Conservation (phyloP, 2,113 vertebrate genomes). For the Chelonoidis abingdonii region DNA sequence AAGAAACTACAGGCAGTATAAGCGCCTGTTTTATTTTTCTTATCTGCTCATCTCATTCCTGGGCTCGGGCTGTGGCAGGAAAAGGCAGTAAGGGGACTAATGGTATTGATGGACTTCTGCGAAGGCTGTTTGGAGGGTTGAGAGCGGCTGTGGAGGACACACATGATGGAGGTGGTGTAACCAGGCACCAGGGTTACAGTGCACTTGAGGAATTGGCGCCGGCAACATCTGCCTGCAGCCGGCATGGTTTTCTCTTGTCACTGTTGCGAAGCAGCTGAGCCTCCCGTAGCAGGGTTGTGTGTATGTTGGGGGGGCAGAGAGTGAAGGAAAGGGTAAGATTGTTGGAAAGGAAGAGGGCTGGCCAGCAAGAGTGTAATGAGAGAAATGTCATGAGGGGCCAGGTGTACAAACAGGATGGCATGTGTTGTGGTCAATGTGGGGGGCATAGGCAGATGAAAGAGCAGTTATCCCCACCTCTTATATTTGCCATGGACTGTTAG, state of each 20-base stretch:
- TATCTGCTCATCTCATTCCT: not conserved
- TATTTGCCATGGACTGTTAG: not conserved
- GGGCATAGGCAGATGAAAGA: not conserved
- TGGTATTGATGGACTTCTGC: constrained; percentile 33
- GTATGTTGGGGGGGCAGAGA: not conserved
- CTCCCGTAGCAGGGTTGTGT: not conserved
- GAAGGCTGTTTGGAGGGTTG: constrained; percentile 55
- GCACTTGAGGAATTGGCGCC: not conserved
- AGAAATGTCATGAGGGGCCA: not conserved
- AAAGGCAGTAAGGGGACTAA: not conserved
- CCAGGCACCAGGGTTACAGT: constrained; percentile 49
- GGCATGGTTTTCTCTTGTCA: not conserved
- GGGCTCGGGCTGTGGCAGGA: not conserved
- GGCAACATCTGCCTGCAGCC: constrained; percentile 38
- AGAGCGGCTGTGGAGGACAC: constrained; percentile 36
- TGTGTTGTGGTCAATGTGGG: not conserved
- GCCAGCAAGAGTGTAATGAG: not conserved
- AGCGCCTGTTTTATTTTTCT: not conserved
- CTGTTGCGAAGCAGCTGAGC: not conserved
- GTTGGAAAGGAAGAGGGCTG: not conserved
- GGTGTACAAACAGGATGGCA: not conserved
- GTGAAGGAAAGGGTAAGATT: not conserved
- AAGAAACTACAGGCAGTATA: not conserved
- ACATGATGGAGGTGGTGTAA: constrained; percentile 49
- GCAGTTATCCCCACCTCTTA: not conserved